Evolutionary conservation across 2,113 vertebrate genomes (phyloP).

Genomic region (Urocynchramus pylzowi): DNA sequence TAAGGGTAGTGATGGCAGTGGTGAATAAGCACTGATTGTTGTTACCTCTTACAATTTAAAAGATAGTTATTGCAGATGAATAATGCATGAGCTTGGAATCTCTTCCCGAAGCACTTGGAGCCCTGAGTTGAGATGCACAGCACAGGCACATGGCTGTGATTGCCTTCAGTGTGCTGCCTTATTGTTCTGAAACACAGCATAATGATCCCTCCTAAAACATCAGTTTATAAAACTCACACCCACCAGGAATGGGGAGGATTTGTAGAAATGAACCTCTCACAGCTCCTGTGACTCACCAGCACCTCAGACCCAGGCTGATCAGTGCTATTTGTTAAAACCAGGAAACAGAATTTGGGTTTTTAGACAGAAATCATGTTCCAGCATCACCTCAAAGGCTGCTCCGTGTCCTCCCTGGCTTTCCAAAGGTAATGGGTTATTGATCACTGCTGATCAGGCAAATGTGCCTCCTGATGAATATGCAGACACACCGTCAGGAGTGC

Average conservation of each 20-base stretch:
- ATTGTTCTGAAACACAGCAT: background rate
- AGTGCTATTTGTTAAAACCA: background rate
- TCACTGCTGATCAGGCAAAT: background rate
- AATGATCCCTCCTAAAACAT: background rate
- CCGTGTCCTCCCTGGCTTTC: accelerated
- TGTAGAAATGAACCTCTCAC: background rate
- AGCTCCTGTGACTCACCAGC: background rate
- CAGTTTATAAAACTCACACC: background rate
- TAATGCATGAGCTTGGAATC: conserved; percentile 23
- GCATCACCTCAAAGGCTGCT: background rate
- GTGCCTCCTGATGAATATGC: background rate
- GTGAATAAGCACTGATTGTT: conserved; percentile 1
- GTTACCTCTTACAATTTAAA: background rate
- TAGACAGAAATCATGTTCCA: background rate
- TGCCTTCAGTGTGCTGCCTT: background rate
- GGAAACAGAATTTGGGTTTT: background rate
- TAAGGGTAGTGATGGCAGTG: background rate
- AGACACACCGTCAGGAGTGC: background rate
- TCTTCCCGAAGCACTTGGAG: background rate
- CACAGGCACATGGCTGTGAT: background rate
- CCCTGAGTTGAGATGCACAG: background rate
- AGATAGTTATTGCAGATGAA: background rate
- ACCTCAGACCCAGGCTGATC: background rate
- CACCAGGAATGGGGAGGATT: background rate
- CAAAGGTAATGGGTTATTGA: background rate